phyloP scores from a whole-genome alignment of 2,888 invertebrate genomes.

The Bombylius major region DNA sequence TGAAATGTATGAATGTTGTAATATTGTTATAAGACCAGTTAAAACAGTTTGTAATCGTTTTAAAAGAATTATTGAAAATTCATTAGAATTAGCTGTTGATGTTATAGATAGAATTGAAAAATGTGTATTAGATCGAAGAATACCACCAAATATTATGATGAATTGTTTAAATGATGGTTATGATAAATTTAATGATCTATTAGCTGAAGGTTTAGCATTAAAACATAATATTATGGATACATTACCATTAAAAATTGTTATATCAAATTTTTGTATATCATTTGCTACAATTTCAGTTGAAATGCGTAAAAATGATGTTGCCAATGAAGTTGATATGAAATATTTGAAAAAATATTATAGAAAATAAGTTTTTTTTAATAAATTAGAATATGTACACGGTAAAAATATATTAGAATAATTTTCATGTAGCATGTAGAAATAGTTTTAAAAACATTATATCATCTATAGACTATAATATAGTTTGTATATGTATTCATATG shows the following conservation, averaged over 20 bases:
- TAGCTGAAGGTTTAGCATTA: constrained; percentile 16
- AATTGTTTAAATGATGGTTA: constrained; percentile 19
- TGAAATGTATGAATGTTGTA: constrained; percentile 24
- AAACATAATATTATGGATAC: constrained; percentile 17
- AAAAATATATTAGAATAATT: too few species aligned
- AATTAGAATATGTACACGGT: too few species aligned
- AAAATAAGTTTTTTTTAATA: neutral
- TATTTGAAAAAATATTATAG: neutral
- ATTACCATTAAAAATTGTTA: constrained; percentile 21
- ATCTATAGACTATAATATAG: too few species aligned
- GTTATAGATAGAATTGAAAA: constrained; percentile 21
- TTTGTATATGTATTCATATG: too few species aligned
- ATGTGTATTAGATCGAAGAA: constrained; percentile 22
- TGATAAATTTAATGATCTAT: constrained; percentile 18
- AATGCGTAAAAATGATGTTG: constrained; percentile 15
- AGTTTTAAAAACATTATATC: too few species aligned
- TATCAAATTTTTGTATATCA: constrained; percentile 25
- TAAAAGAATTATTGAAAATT: constrained; percentile 18
- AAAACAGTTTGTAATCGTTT: constrained; percentile 21
- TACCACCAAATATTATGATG: constrained; percentile 19
- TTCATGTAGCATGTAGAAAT: too few species aligned
- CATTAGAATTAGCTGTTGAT: constrained; percentile 20
- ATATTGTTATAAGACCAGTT: constrained; percentile 22
- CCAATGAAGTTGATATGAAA: neutral
- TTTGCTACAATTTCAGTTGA: constrained; percentile 22